These are phyloP conservation scores for Thripadectes ignobilis DNA, from an alignment of 2,797 vertebrate species.

Conservation along the genomic window DNA sequence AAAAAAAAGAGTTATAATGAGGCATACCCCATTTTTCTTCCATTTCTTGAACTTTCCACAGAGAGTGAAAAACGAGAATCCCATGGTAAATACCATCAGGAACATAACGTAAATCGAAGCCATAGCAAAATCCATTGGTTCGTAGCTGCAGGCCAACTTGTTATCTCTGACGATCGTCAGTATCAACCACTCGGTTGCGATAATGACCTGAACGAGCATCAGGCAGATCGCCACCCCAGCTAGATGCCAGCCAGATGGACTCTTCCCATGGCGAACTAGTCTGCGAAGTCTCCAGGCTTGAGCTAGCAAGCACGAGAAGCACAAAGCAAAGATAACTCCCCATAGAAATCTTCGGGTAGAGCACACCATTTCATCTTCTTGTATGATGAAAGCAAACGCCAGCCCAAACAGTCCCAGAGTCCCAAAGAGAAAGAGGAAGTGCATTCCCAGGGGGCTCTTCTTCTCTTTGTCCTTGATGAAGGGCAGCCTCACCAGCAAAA, in stretches of 20 bases:
- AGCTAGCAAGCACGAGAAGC: slow-evolving; percentile 92
- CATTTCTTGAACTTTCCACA: slow-evolving; percentile 92
- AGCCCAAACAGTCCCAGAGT: slow-evolving; percentile 90
- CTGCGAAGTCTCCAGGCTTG: slow-evolving; percentile 88
- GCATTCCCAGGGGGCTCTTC: slow-evolving; percentile 86
- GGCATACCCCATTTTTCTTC: slow-evolving; percentile 89
- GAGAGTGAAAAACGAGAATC: slow-evolving; percentile 85
- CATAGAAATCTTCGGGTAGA: slow-evolving; percentile 88
- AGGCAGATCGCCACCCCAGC: slow-evolving; percentile 85
- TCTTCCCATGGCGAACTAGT: slow-evolving; percentile 85
- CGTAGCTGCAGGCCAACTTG: slow-evolving; percentile 87
- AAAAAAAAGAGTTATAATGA: slow-evolving; percentile 87
- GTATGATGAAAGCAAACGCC: slow-evolving; percentile 92
- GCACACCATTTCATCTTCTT: slow-evolving; percentile 87
- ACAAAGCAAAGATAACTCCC: slow-evolving; percentile 91
- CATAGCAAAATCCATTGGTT: slow-evolving; percentile 91
- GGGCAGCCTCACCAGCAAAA: slow-evolving; percentile 88
- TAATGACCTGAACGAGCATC: slow-evolving; percentile 92
- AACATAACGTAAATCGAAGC: slow-evolving; percentile 91
- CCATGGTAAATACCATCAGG: slow-evolving; percentile 83
- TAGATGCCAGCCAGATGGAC: slow-evolving; percentile 88
- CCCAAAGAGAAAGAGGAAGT: slow-evolving; percentile 91
- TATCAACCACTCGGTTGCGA: slow-evolving; percentile 94
- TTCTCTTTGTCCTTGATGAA: slow-evolving; percentile 92
- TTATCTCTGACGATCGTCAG: slow-evolving; percentile 90